Evolutionary conservation across 2,113 vertebrate species (phyloP).

Genomic region (Stigmatopora nigra): DNA sequence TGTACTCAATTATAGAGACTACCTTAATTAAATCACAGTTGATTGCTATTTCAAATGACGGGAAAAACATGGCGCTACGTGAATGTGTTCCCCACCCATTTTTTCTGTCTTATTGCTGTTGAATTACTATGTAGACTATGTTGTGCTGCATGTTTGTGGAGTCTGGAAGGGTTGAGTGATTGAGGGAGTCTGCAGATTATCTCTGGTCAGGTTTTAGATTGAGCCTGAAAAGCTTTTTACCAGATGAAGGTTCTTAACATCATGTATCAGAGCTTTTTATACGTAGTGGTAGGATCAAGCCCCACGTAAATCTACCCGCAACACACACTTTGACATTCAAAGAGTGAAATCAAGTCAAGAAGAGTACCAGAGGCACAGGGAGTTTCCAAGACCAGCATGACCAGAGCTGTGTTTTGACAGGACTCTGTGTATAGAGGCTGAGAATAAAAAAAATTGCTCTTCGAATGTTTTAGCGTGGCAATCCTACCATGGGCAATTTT

Average conservation of each 20-base stretch:
- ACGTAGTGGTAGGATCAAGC: conserved; percentile 26
- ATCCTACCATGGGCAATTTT: neutral
- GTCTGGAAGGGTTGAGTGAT: conserved; percentile 31
- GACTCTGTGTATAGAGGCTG: conserved; percentile 4
- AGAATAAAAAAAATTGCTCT: neutral
- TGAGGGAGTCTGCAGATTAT: conserved; percentile 62
- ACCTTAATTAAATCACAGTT: conserved; percentile 66
- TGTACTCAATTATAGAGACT: conserved; percentile 17
- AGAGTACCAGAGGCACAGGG: conserved; percentile 18
- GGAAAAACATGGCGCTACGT: conserved; percentile 56
- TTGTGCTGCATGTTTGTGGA: conserved; percentile 13
- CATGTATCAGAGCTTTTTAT: conserved; percentile 41
- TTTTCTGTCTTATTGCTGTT: conserved; percentile 22
- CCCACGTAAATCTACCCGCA: conserved; percentile 21
- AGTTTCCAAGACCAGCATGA: conserved; percentile 12
- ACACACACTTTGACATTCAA: conserved; percentile 31
- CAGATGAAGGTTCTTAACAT: conserved; percentile 49
- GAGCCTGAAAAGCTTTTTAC: conserved; percentile 56
- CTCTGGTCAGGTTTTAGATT: conserved; percentile 61
- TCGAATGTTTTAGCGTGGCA: conserved; percentile 3
- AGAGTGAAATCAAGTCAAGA: conserved; percentile 17
- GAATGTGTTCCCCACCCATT: conserved; percentile 48
- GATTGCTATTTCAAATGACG: conserved; percentile 65
- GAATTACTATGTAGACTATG: conserved; percentile 26
- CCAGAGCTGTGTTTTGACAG: conserved; percentile 9